These are phyloP conservation scores for Myotis pilosus DNA, from an alignment of 2,797 vertebrate species.

Conservation along the genomic window DNA sequence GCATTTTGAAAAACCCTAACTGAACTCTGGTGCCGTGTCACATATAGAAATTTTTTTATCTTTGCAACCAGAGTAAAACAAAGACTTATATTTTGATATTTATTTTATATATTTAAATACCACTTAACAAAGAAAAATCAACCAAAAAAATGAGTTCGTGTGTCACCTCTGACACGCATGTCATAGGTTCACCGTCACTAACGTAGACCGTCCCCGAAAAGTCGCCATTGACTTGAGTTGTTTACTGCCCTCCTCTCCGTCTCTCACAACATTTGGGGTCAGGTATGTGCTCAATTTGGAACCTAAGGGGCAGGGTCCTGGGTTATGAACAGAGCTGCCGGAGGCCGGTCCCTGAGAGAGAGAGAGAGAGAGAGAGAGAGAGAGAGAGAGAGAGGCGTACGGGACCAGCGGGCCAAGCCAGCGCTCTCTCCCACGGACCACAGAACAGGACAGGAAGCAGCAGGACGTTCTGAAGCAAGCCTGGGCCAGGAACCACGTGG, in stretches of 20 bases:
- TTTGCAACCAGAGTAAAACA: no score
- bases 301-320: accelerated
- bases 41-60: no score
- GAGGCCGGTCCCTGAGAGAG: background rate
- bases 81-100: no score
- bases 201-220: background rate
- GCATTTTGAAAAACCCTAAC: no score
- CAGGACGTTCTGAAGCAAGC: background rate
- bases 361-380: background rate
- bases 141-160: no score
- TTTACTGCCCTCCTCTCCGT: background rate
- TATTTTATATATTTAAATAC: no score
- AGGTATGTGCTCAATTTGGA: background rate
- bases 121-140: no score
- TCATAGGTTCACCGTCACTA: no score
- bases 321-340: background rate
- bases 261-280: background rate
- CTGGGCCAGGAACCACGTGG: background rate
- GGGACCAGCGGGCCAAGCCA: background rate
- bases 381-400: background rate
- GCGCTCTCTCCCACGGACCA: background rate
- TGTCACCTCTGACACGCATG: no score
- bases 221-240: background rate
- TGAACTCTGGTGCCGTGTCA: no score
- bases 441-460: background rate